These are phyloP conservation scores for Salmo trutta DNA, from an alignment of 2,797 vertebrate genomes.

Conservation along the genomic window DNA sequence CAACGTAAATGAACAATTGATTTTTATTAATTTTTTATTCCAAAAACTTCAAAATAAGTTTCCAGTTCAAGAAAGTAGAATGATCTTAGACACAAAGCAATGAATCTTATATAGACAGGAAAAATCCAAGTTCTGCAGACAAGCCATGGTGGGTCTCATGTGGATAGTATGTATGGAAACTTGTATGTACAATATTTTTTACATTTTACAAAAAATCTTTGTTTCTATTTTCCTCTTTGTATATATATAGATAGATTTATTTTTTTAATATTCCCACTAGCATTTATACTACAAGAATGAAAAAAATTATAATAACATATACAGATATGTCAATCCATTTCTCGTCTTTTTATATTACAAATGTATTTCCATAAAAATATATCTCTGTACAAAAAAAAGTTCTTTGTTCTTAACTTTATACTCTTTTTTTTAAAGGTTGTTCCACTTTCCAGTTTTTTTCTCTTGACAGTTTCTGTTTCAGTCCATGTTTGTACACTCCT, in stretches of 20 bases:
- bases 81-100: conserved; percentile 93
- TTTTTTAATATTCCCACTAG: conserved; percentile 85
- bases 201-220: conserved; percentile 94
- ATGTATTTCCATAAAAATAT: conserved; percentile 99
- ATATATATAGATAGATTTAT: conserved; percentile 71
- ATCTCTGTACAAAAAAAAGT: conserved; percentile 99
- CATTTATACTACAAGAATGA: conserved; percentile 96
- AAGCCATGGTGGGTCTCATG: too few species aligned
- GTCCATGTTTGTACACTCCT: conserved; percentile 42
- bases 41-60: conserved; percentile 98
- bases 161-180: conserved; percentile 92
- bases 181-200: conserved; percentile 97
- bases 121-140: conserved; percentile 99
- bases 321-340: conserved; percentile 86
- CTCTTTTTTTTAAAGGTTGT: conserved; percentile 52
- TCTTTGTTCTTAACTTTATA: conserved; percentile 51
- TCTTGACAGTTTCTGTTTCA: conserved; percentile 41
- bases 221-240: conserved; percentile 79
- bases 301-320: conserved; percentile 87
- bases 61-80: conserved; percentile 97
- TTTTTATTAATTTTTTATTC: conserved; percentile 92
- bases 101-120: conserved; percentile 99
- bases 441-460: conserved; percentile 44
- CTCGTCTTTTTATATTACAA: conserved; percentile 94
- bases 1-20: conserved; percentile 1